phyloP scores from a whole-genome alignment of 2,797 vertebrate genomes.

The Myoxocephalus aenaeus region DNA sequence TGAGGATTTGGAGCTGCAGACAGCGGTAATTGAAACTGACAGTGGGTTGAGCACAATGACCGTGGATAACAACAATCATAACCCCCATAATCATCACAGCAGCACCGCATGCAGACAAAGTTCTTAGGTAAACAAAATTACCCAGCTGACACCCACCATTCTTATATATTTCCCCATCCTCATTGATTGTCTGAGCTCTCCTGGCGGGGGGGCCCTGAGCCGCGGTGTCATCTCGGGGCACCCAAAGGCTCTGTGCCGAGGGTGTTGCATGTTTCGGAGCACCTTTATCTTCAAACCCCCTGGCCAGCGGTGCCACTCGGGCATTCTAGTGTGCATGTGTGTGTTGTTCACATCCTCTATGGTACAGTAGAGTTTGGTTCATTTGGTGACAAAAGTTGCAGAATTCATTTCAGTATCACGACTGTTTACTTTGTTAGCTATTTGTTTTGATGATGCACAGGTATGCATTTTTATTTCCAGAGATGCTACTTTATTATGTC shows the following conservation, averaged over 20 bases:
- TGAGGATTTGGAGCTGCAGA: constrained; percentile 76
- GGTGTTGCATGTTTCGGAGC: constrained; percentile 6
- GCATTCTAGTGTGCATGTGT: not conserved
- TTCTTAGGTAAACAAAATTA: constrained; percentile 84
- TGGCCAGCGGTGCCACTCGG: constrained; percentile 1
- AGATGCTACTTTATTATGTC: constrained; percentile 35
- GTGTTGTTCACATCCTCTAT: not conserved
- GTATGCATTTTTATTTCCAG: constrained; percentile 37
- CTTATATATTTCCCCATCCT: constrained; percentile 50
- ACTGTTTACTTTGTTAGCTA: constrained; percentile 39
- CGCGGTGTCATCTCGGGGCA: constrained; percentile 3
- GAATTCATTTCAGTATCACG: constrained; percentile 24
- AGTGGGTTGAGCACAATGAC: constrained; percentile 81
- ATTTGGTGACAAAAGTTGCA: constrained; percentile 33
- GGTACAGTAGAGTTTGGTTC: not conserved
- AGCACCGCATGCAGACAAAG: constrained; percentile 63
- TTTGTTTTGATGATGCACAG: constrained; percentile 35
- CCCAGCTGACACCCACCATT: constrained; percentile 66
- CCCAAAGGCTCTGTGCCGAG: constrained; percentile 20
- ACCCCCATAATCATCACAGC: constrained; percentile 81
- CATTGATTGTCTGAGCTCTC: constrained; percentile 64
- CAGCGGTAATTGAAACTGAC: constrained; percentile 85
- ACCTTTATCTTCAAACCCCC: constrained; percentile 27
- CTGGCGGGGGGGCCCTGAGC: not conserved
- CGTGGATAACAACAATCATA: constrained; percentile 83